Evolutionary conservation across 2,113 vertebrate genomes (phyloP).

Genomic region (Cyanoderma ruficeps): DNA sequence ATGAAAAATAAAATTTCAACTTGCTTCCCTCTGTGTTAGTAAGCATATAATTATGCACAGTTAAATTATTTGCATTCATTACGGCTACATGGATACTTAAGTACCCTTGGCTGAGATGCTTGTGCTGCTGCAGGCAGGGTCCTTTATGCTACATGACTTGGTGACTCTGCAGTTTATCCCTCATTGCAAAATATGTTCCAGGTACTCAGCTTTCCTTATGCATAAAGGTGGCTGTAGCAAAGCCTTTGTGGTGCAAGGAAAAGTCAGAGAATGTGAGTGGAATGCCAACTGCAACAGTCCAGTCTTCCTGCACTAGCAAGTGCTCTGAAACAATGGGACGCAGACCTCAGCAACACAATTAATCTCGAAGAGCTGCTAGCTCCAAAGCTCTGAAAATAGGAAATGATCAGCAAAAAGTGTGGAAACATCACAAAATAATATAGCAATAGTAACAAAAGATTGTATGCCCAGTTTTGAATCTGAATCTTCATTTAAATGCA

Average conservation of each 20-base stretch:
- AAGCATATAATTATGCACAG: neutral
- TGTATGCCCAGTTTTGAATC: neutral
- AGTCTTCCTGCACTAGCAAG: neutral
- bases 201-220: neutral
- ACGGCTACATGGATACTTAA: neutral
- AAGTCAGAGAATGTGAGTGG: neutral
- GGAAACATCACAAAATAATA: neutral
- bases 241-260: neutral
- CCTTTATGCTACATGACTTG: neutral
- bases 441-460: neutral
- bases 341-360: neutral
- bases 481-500: neutral
- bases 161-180: constrained; percentile 32
- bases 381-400: neutral
- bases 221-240: neutral
- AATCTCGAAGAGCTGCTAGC: neutral
- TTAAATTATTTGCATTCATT: constrained; percentile 22
- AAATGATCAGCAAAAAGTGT: neutral
- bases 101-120: neutral
- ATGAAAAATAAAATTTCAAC: neutral
- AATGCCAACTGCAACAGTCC: neutral
- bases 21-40: neutral
- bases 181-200: neutral
- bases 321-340: neutral
- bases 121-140: neutral